A percentile compares a stretch with the other conserved stretches of the same genome.
Conservation (phyloP, 2,888 invertebrate genomes). For the Oscheius sp. region DNA sequence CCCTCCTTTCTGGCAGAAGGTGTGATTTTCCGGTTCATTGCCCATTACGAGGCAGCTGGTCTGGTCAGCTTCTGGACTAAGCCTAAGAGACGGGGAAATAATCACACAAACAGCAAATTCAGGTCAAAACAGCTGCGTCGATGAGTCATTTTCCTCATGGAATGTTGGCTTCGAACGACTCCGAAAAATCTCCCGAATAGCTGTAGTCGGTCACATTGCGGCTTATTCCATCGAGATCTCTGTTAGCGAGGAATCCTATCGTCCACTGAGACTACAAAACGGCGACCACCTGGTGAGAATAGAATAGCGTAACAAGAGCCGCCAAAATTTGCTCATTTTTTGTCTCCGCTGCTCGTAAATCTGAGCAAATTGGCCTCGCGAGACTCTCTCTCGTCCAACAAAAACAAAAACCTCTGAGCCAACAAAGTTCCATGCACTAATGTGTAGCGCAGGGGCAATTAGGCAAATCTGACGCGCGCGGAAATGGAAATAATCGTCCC, state of each 20-base stretch:
- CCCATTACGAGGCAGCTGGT: not conserved
- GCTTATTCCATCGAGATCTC: slow-evolving; percentile 56
- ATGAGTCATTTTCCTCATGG: slow-evolving; percentile 24
- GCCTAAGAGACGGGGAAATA: too few species aligned
- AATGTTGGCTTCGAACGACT: slow-evolving; percentile 9
- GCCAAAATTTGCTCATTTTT: not conserved
- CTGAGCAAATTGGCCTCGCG: not conserved
- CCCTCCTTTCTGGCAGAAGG: slow-evolving; percentile 13
- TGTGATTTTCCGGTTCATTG: slow-evolving; percentile 15
- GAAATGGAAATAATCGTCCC: slow-evolving; percentile 29
- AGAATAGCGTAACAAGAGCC: slow-evolving; percentile 1
- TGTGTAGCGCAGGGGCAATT: slow-evolving; percentile 12
- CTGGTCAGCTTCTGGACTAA: not conserved
- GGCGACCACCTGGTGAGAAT: slow-evolving; percentile 52
- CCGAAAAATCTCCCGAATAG: slow-evolving; percentile 47
- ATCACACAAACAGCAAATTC: not conserved
- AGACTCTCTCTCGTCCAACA: too few species aligned
- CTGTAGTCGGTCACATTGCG: slow-evolving; percentile 61
- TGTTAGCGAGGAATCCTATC: slow-evolving; percentile 55
- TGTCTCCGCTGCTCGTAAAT: not conserved
- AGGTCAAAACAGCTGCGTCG: slow-evolving; percentile 16
- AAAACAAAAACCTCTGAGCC: too few species aligned
- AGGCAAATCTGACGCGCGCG: slow-evolving; percentile 21
- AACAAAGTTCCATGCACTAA: too few species aligned
- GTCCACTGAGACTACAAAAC: slow-evolving; percentile 44